These are phyloP conservation scores for Oconnorella tubifera DNA, from an alignment of 2,888 invertebrate genomes.

Conservation along the genomic window DNA sequence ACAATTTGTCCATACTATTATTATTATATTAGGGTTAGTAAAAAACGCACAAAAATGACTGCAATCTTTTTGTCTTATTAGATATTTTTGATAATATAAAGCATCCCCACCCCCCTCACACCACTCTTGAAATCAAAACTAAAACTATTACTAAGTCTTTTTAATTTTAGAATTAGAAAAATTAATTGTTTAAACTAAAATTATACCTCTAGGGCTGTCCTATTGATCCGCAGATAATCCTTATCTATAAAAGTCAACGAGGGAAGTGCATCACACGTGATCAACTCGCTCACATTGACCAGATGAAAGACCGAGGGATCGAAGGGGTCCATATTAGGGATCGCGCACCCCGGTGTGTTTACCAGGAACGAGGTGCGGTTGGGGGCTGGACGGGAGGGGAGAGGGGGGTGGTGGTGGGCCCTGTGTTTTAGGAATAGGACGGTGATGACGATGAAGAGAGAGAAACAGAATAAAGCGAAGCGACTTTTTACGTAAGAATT, in stretches of 20 bases:
- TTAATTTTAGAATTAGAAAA: too few species aligned
- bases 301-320: slow-evolving; percentile 39
- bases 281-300: slow-evolving; percentile 32
- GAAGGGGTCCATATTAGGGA: slow-evolving; percentile 48
- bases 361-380: slow-evolving; percentile 36
- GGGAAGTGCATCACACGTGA: slow-evolving; percentile 37
- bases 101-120: too few species aligned
- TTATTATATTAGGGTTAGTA: too few species aligned
- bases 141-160: too few species aligned
- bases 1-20: too few species aligned
- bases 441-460: not conserved
- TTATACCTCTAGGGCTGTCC: slow-evolving; percentile 36
- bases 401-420: not conserved
- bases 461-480: not conserved
- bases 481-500: not conserved
- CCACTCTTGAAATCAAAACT: too few species aligned
- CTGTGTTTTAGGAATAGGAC: not conserved
- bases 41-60: too few species aligned
- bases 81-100: too few species aligned
- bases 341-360: slow-evolving; percentile 45
- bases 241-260: slow-evolving; percentile 44
- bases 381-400: not conserved
- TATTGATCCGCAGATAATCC: slow-evolving; percentile 36
- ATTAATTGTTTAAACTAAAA: too few species aligned
- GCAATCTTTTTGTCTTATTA: too few species aligned